Base-by-base conservation (phyloP, 2,797 vertebrate genomes). In the Neostethus bicornis region DNA sequence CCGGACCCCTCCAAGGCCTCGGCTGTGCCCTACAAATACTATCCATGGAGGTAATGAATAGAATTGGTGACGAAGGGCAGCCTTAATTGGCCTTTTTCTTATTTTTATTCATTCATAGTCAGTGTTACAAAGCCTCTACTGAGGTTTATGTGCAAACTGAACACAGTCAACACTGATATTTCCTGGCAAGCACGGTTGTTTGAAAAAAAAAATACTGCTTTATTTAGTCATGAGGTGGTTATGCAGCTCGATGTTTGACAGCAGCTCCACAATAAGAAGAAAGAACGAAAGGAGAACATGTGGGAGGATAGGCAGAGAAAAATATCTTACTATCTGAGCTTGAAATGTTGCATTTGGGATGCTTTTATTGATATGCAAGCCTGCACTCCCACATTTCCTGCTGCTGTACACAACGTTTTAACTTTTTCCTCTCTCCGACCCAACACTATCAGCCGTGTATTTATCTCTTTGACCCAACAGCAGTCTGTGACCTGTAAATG, bases 261-360 rank as follows among this genome's bases (percentile, higher is more conserved):
- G 62, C 59, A 23, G 73, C 72, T 73, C 61, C 65, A 62, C 64
- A 77, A 53, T 45, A 75, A 70, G 42, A 79, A n/a, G 70, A 51
- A 57, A 73, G 61, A 64, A 45, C 54, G 31, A 48, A 34, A 51
- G 21, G 23, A 51, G 54, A 51, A 60, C 21, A 19, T 48, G 52
- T 39, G 51, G 53, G 26, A 23, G 63, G 42, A 64, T 34, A 46
- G 47, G 23, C 51, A 66, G 39, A 70, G 41, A 70, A 32, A 70
- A 49, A 70, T 42, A 64, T 60, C 75, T 79, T 71, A 70, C 38
- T 73, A 65, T 62, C 50, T 71, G 35, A 51, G 63, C 58, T 75
- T 71, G 63, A 74, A 71, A 70, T 74, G 77, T 62, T 61, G 61
- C 68, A 61, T 70, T 70, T 50, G 63, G 58, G 60, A 73, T 64